Conservation (phyloP, 2,113 vertebrate genomes). For the Engraulis encrasicolus region DNA sequence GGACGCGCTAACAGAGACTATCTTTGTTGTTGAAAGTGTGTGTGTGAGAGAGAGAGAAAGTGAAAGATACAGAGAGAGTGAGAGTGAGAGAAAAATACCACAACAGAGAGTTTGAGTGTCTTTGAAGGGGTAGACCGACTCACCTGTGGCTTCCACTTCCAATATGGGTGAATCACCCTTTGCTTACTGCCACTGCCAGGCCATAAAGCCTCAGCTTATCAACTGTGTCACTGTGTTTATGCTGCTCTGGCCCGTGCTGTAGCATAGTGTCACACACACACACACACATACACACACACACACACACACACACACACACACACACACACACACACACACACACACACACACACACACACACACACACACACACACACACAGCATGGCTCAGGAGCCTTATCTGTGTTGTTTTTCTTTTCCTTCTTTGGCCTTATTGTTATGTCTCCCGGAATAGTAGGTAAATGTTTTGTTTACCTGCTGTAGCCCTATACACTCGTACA, state of each 20-base stretch:
- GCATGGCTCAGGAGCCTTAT: background rate
- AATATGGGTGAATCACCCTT: background rate
- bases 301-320: too few species aligned
- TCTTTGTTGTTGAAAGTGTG: background rate
- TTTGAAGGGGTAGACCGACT: background rate
- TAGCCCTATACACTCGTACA: background rate
- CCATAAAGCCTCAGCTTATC: slow-evolving; percentile 21
- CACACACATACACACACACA: too few species aligned
- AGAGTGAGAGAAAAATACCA: background rate
- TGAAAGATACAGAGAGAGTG: background rate
- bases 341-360: too few species aligned
- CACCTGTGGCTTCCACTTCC: background rate
- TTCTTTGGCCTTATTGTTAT: too few species aligned
- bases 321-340: too few species aligned
- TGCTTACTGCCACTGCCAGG: background rate
- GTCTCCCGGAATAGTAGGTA: background rate
- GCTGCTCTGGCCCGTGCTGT: too few species aligned
- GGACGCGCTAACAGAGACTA: background rate
- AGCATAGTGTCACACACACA: too few species aligned
- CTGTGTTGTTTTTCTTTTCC: background rate
- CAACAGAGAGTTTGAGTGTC: background rate
- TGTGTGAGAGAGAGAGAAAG: background rate
- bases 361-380: too few species aligned
- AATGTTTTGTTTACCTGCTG: background rate
- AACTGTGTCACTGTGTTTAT: background rate